Evolutionary conservation across 2,113 vertebrate species (phyloP), one percentile per base, ranked within the genome.

Genomic region (Etia nguti): DNA sequence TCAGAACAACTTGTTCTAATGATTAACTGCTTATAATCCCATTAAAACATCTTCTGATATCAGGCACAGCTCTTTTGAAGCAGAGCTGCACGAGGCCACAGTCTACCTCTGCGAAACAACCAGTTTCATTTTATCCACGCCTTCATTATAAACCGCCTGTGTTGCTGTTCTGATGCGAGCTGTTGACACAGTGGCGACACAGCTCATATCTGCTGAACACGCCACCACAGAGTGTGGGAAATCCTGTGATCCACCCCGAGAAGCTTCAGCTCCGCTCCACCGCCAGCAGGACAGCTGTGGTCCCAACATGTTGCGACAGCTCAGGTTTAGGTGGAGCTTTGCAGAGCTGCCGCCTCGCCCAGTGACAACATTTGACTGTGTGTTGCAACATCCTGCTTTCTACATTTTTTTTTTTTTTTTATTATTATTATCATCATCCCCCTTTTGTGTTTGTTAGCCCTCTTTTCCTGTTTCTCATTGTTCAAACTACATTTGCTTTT

Each of bases 251-350:
- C 55, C 80, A 82, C 85, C 81, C 65, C 24, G 38, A 24, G 77
- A 84, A 50, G 56, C 83, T 81, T 6, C 81, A 52, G 79, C 77
- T 80, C 68, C 0, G 48, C 36, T 15, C 26, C 24, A 11, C 48
- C 2, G 56, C 57, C 90, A 73, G 82, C 65, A 46, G 26, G 34
- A 16, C 79, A 79, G 68, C 82, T 83, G 60, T 26, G 55, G 10
- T 57, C 60, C 73, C 43, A 82, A 91, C 90, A 82, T 85, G 91
- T 92, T 79, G 15, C 13, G 46, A 84, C 88, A 84, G 29, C 89
- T 84, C 86, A 62, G 87, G 87, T 43, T 84, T 31, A 88, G 86
- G 87, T 83, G 83, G 86, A 90, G 84, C 50, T 82, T 41, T 52
- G 43, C 83, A 89, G 80, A 48, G 48, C 46, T 6, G 85, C 82